Percentiles rank a stretch among this genome's conserved stretches.
Conservation (phyloP, 2,888 invertebrate species). For the Polydesmus complanatus region DNA sequence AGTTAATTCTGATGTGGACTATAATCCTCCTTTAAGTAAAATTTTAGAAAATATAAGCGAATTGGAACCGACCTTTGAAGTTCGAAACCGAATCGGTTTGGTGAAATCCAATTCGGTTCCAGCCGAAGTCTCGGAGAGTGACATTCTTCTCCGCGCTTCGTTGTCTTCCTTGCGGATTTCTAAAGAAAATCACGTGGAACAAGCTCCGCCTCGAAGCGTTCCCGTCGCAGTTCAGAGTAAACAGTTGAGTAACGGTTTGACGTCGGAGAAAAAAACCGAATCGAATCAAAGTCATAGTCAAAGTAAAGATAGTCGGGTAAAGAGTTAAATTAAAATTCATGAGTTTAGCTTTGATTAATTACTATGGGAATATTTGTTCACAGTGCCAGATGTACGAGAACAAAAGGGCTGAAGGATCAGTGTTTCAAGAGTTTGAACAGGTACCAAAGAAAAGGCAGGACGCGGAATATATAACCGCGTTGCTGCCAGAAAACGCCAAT, state of each 20-base stretch:
- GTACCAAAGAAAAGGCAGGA: constrained; percentile 57
- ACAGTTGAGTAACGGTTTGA: neutral
- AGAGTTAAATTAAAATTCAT: constrained; percentile 3
- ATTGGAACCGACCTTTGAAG: neutral
- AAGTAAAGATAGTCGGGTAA: neutral
- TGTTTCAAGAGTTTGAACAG: constrained; percentile 67
- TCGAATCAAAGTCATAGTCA: too few relatives aligned
- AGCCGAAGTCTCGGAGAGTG: neutral
- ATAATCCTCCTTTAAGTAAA: neutral
- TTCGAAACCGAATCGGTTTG: neutral
- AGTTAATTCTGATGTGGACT: neutral
- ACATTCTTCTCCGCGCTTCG: neutral
- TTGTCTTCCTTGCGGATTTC: neutral
- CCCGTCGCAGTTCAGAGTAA: neutral
- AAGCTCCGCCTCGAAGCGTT: too few relatives aligned
- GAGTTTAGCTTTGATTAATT: neutral
- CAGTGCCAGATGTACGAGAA: constrained; percentile 39
- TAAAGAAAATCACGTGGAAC: neutral
- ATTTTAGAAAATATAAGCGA: neutral
- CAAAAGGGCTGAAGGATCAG: constrained; percentile 49
- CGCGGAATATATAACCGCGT: constrained; percentile 55
- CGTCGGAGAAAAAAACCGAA: too few relatives aligned
- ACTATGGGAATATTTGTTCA: constrained; percentile 20
- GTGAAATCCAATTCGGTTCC: neutral
- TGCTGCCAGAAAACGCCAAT: constrained; percentile 49